Conservation (phyloP, 1,140 invertebrate genomes). For the Drosophila busckii region DNA sequence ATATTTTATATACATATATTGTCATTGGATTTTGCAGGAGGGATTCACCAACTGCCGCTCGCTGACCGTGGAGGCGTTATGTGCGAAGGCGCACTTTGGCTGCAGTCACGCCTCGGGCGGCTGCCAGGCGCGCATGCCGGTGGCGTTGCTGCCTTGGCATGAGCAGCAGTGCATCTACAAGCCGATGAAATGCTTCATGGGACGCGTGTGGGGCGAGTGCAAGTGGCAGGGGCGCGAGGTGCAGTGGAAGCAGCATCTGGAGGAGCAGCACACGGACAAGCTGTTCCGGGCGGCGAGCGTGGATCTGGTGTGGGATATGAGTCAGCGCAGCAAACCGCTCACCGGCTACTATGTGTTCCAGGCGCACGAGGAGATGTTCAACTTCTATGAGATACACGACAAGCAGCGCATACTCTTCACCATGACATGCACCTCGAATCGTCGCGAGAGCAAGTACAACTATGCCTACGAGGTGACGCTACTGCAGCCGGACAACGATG, state of each 20-base stretch:
- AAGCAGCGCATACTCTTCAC: constrained; percentile 66
- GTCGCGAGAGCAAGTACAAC: constrained; percentile 64
- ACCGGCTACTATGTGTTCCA: constrained; percentile 75
- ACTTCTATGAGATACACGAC: constrained; percentile 74
- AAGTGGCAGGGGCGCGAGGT: constrained; percentile 68
- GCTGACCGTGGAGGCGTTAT: constrained; percentile 71
- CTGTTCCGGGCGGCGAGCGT: constrained; percentile 39
- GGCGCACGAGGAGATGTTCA: constrained; percentile 71
- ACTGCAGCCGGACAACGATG: constrained; percentile 61
- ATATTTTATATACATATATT: not conserved
- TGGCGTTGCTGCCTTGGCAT: constrained; percentile 67
- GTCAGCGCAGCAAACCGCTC: constrained; percentile 47
- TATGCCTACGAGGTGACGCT: constrained; percentile 74
- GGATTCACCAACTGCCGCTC: constrained; percentile 65
- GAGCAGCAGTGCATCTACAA: constrained; percentile 77
- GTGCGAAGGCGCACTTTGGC: constrained; percentile 71
- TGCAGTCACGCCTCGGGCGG: constrained; percentile 64
- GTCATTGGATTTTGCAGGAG: constrained; percentile 35
- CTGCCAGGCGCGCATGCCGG: constrained; percentile 64
- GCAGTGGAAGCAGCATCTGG: constrained; percentile 74
- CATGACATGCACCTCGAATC: constrained; percentile 74
- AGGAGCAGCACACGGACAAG: constrained; percentile 54
- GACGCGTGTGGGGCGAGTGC: constrained; percentile 75
- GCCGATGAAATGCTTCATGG: constrained; percentile 77
- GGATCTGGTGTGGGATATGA: constrained; percentile 69